Percentiles rank a stretch among this genome's conserved stretches.
Conservation (phyloP, 2,888 invertebrate genomes). For the Athetis lepigone region DNA sequence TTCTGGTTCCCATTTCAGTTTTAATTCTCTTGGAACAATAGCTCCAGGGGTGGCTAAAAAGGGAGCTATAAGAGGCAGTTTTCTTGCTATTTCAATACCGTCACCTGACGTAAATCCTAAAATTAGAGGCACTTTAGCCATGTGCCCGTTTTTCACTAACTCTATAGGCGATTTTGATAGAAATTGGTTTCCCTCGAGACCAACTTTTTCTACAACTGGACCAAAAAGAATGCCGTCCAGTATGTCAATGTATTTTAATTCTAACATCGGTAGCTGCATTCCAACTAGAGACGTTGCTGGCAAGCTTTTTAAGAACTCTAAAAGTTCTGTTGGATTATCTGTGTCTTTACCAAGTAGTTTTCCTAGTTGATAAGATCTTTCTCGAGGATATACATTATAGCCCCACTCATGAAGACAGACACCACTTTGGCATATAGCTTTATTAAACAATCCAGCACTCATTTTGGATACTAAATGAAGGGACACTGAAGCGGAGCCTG, state of each 20-base stretch:
- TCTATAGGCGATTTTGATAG: constrained; percentile 75
- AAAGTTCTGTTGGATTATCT: constrained; percentile 77
- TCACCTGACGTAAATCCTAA: constrained; percentile 85
- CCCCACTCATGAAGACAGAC: constrained; percentile 86
- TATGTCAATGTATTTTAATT: constrained; percentile 73
- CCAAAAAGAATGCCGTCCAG: constrained; percentile 81
- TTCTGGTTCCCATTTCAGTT: constrained; percentile 74
- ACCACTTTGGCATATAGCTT: constrained; percentile 89
- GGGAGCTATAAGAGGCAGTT: constrained; percentile 68
- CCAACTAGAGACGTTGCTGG: constrained; percentile 79
- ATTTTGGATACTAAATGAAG: constrained; percentile 83
- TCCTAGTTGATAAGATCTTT: constrained; percentile 85
- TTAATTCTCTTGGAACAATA: constrained; percentile 84
- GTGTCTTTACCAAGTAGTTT: constrained; percentile 83
- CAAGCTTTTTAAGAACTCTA: constrained; percentile 76
- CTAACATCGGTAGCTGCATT: constrained; percentile 77
- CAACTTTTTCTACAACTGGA: constrained; percentile 83
- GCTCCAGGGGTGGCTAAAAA: constrained; percentile 73
- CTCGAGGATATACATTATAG: constrained; percentile 77
- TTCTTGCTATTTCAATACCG: constrained; percentile 84
- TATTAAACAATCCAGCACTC: constrained; percentile 83
- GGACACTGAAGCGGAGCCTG: constrained; percentile 82
- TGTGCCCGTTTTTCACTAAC: constrained; percentile 73
- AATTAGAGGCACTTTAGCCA: constrained; percentile 81
- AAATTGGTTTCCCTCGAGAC: constrained; percentile 76